Base-by-base conservation (phyloP, 2,888 invertebrate genomes). In the Pantelozetes paolii region DNA sequence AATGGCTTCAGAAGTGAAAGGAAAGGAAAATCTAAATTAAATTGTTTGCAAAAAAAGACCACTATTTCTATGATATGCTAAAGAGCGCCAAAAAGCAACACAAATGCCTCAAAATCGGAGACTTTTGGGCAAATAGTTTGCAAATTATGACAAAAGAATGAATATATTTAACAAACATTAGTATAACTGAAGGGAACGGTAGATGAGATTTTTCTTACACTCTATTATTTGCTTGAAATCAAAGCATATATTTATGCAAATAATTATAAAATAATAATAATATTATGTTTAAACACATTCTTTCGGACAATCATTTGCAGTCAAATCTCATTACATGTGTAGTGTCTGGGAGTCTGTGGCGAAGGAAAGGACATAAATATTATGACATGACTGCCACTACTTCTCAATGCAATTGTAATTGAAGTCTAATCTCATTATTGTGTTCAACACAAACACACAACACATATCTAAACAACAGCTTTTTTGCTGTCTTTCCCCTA, bases 171-270 rank as follows among this genome's bases (percentile, higher is more conserved):
- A n/a, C n/a, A n/a, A 36, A 36, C 6, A 36, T 36, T 36, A 48
- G 48, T n/a, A 48, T 48, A n/a, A 48, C n/a, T 48, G 3, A 42
- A 42, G 48, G 5, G 48, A 48, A 48, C 9, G 15, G 15, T 6
- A 48, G 6, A 48, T 48, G n/a, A 48, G 48, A 57, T 28, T 28
- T 13, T 57, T 28, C 30, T 28, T 20, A 9, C 15, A 20, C n/a
- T 15, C 32, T 36, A 32, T 64, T 64, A 36, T 64, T 64, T 32
- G 64, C n/a, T 36, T n/a, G 36, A 36, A 36, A 64, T 28, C 32
- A 36, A 36, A 64, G 30, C 64, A 64, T 64, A 64, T 64, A 64
- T 64, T 64, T 64, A 64, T 64, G 64, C 36, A 64, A 64, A 64
- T 64, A 64, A 57, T 57, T 57, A 28, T 23, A 28, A 23, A 57